Conservation (phyloP, 2,113 vertebrate genomes). For the Eulemur macaco region DNA sequence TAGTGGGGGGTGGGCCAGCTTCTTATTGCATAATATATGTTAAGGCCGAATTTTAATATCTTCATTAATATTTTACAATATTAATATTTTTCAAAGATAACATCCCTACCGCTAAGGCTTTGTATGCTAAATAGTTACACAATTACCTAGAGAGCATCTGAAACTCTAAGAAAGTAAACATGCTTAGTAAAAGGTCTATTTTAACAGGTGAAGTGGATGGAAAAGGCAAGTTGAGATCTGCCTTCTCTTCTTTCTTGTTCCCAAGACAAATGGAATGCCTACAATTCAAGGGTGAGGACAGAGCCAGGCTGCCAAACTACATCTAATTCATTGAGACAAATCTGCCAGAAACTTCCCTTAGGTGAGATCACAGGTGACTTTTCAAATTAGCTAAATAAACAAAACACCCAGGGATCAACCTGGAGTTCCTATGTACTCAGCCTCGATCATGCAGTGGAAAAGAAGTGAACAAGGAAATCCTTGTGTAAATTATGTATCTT, state of each 20-base stretch:
- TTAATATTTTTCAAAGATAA: not conserved
- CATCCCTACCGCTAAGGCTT: not conserved
- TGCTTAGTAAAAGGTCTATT: not conserved
- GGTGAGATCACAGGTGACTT: not conserved
- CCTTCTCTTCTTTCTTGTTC: not conserved
- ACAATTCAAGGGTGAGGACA: not conserved
- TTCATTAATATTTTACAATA: not conserved
- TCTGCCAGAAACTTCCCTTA: not conserved
- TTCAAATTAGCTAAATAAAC: not conserved
- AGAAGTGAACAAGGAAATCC: not conserved
- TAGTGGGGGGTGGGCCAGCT: not conserved
- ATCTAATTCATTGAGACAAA: not conserved
- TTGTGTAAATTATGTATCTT: not conserved
- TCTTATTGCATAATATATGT: not conserved
- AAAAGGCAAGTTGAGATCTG: not conserved
- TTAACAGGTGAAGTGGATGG: not conserved
- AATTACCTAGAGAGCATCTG: not conserved
- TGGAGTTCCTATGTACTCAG: not conserved
- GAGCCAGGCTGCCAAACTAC: accelerated
- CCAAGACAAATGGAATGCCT: not conserved
- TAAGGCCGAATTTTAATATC: not conserved
- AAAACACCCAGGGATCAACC: not conserved
- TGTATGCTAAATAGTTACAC: not conserved
- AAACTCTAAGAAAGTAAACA: not conserved
- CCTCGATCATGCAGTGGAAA: accelerated